A percentile compares a stretch with the other conserved stretches of the same genome.
phyloP scores from a whole-genome alignment of 2,888 invertebrate species.

The Celastrina argiolus region DNA sequence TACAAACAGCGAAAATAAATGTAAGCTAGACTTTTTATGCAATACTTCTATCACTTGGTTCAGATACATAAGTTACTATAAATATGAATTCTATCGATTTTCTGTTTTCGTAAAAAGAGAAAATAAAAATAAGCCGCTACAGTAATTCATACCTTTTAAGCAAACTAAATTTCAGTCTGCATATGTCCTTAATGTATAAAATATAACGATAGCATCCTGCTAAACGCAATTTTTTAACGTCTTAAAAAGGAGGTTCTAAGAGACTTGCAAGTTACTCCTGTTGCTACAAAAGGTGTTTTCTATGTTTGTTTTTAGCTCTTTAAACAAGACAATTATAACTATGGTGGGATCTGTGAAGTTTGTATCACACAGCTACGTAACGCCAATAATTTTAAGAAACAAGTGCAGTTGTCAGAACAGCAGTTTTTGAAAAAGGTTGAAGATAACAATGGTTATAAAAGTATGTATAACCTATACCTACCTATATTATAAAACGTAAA shows the following conservation, averaged over 20 bases:
- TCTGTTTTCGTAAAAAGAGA: too few species aligned
- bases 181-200: too few species aligned
- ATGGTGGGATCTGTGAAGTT: conserved; percentile 66
- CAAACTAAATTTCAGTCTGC: too few species aligned
- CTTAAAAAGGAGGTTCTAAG: too few species aligned
- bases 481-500: too few species aligned
- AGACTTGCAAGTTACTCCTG: neutral
- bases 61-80: too few species aligned
- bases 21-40: neutral
- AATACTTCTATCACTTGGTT: neutral
- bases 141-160: too few species aligned
- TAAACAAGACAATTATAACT: conserved; percentile 39
- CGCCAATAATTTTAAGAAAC: conserved; percentile 63
- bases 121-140: too few species aligned
- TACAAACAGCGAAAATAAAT: neutral
- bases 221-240: too few species aligned
- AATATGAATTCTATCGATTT: too few species aligned
- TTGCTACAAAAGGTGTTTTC: neutral
- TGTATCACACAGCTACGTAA: conserved; percentile 67
- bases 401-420: conserved; percentile 58
- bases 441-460: conserved; percentile 27
- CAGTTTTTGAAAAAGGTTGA: conserved; percentile 54
- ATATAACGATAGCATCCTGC: too few species aligned
- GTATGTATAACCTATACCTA: neutral
- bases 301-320: conserved; percentile 36